Conservation (phyloP, 2,797 vertebrate genomes). For the Pogoniulus pusillus region DNA sequence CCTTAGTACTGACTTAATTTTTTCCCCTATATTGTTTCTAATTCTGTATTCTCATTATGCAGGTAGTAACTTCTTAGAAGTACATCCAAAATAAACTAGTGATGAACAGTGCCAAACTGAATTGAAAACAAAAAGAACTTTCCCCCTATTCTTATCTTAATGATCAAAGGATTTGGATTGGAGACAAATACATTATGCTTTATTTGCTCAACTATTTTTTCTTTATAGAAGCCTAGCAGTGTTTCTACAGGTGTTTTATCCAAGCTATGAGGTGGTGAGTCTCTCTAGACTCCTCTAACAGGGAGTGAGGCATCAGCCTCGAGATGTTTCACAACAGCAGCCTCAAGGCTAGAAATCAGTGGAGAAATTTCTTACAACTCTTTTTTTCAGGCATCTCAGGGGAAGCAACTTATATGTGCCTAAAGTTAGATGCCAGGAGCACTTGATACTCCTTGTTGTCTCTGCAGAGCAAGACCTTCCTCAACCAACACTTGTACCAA, state of each 20-base stretch:
- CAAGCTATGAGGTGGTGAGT: neutral
- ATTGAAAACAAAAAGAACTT: neutral
- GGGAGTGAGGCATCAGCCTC: neutral
- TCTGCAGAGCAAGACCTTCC: neutral
- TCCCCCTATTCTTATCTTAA: neutral
- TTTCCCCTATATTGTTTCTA: neutral
- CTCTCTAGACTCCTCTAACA: neutral
- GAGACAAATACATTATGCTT: neutral
- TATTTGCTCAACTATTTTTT: neutral
- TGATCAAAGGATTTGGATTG: conserved; percentile 2
- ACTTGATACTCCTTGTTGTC: neutral
- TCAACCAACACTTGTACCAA: neutral
- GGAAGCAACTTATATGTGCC: neutral
- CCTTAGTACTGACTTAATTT: neutral
- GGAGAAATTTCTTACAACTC: neutral
- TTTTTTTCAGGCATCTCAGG: neutral
- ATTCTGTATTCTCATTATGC: neutral
- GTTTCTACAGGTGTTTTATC: neutral
- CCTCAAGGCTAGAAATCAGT: neutral
- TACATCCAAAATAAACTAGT: conserved; percentile 16
- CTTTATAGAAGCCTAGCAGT: neutral
- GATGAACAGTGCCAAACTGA: neutral
- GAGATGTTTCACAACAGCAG: neutral
- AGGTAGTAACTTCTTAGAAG: conserved; percentile 29
- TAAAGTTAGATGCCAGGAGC: neutral